Evolutionary conservation across 2,888 invertebrate genomes (phyloP).

Genomic region (Xanthorhoe spadicearia): DNA sequence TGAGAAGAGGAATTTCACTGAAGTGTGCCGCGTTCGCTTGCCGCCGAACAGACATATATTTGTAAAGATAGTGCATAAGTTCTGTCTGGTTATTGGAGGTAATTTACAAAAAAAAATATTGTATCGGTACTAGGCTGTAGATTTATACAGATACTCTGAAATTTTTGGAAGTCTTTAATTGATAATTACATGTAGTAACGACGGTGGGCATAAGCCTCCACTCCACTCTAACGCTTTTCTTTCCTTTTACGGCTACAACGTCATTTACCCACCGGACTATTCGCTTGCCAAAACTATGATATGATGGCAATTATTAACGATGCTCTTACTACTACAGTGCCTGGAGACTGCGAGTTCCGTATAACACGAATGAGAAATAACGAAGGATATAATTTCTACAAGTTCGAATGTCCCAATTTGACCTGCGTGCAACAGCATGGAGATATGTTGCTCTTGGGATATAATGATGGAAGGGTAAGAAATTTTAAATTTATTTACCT

Average conservation of each 20-base stretch:
- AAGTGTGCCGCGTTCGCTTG: slow-evolving; percentile 13
- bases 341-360: neutral
- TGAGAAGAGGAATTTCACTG: slow-evolving; percentile 35
- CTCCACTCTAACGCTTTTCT: no score
- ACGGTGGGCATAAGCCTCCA: no score
- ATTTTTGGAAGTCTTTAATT: no score
- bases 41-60: neutral
- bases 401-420: slow-evolving; percentile 51
- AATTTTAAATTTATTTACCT: no score
- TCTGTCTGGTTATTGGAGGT: slow-evolving; percentile 51
- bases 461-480: slow-evolving; percentile 59
- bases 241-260: no score
- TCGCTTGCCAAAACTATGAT: no score
- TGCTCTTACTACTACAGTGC: slow-evolving; percentile 27
- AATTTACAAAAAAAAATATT: neutral
- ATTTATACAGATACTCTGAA: no score
- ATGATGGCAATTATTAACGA: neutral
- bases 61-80: slow-evolving; percentile 47
- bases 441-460: slow-evolving; percentile 60
- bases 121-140: no score
- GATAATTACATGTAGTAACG: no score
- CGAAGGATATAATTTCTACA: slow-evolving; percentile 28
- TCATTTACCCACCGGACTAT: no score
- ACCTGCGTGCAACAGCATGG: slow-evolving; percentile 58
- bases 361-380: slow-evolving; percentile 19